Evolutionary conservation across 35 echinoderm and acorn worm genomes (phyloP).

Genomic region (Chiridota heheva): DNA sequence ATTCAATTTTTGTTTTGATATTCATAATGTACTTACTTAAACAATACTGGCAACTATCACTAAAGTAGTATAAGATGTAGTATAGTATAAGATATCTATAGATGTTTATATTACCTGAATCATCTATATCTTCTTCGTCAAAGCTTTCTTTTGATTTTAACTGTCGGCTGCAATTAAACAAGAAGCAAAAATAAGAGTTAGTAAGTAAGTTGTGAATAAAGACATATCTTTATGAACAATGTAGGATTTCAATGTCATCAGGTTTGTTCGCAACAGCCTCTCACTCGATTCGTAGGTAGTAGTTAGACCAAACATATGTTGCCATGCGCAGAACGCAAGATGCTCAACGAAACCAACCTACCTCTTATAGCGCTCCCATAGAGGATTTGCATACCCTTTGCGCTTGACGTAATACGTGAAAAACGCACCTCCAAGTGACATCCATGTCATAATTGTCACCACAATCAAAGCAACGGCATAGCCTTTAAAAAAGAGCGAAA

Average conservation of each 20-base stretch:
- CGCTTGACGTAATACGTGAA: conserved; percentile 8
- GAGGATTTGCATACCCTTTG: conserved; percentile 1
- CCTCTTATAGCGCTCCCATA: conserved; percentile 20
- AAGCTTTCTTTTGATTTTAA: too few species aligned
- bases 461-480: conserved; percentile 4
- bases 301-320: neutral
- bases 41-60: too few species aligned
- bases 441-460: conserved; percentile 16
- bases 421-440: conserved; percentile 15
- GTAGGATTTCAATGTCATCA: neutral
- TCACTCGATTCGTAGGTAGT: neutral
- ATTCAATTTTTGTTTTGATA: too few species aligned
- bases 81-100: too few species aligned
- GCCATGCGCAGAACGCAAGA: neutral
- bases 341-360: neutral
- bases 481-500: too few species aligned
- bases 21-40: too few species aligned
- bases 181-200: too few species aligned
- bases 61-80: too few species aligned
- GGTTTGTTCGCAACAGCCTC: neutral
- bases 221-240: neutral
- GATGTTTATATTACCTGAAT: too few species aligned
- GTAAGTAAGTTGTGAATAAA: neutral
- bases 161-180: too few species aligned
- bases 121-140: too few species aligned